Percentiles rank a stretch among this genome's conserved stretches.
phyloP scores from a whole-genome alignment of 2,113 vertebrate species.

The Brachyhypopomus occidentalis region DNA sequence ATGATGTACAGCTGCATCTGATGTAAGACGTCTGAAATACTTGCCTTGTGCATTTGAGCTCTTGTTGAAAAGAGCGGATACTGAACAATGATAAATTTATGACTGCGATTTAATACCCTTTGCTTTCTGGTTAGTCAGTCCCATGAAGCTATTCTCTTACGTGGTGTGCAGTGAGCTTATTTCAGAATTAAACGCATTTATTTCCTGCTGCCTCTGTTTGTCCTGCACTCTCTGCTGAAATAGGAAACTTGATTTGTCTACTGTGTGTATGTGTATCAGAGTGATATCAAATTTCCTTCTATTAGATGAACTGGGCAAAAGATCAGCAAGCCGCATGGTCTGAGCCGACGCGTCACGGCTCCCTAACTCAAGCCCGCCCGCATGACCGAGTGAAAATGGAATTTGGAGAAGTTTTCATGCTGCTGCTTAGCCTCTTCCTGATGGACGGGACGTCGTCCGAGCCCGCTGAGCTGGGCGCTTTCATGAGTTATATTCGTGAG shows the following conservation, averaged over 20 bases:
- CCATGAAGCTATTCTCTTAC: background rate
- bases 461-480: no score
- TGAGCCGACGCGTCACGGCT: no score
- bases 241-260: background rate
- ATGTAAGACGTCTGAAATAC: constrained; percentile 51
- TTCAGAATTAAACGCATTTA: constrained; percentile 10
- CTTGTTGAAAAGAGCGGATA: background rate
- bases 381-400: no score
- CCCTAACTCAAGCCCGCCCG: no score
- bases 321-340: constrained; percentile 15
- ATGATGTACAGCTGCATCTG: constrained; percentile 44
- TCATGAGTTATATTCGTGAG: no score
- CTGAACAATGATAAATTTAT: background rate
- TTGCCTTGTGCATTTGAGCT: constrained; percentile 10
- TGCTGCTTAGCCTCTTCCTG: no score
- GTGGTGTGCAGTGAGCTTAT: background rate
- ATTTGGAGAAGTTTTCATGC: no score
- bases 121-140: no score
- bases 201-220: constrained; percentile 19
- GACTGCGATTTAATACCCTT: constrained; percentile 14
- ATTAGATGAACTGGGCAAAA: constrained; percentile 34
- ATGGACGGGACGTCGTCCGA: no score
- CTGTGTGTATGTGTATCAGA: background rate
- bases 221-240: constrained; percentile 8
- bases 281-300: constrained; percentile 14